Base-by-base conservation (phyloP, 2,797 vertebrate species). In the Gobionotothen gibberifrons region DNA sequence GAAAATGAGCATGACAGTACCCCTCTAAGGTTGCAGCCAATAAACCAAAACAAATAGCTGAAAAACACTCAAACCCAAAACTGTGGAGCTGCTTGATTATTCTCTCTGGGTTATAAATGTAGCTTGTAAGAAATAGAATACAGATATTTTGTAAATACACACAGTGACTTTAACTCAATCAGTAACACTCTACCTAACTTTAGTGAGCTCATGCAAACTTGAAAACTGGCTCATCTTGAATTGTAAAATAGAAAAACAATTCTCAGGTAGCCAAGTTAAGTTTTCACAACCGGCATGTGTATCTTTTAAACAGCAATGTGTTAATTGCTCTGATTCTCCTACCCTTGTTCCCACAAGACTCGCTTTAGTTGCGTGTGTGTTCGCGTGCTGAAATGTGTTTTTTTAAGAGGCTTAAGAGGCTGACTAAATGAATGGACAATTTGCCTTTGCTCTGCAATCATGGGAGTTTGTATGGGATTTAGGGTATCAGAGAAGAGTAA, bases 351-450 rank as follows among this genome's bases (percentile, higher is more conserved):
- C 48, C 52, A 47, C 19, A 57, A 72, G 70, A 69, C 60, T 52
- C 4, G 0, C 44, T 56, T 64, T 69, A 39, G 29, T 48, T 44
- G 46, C 17, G 47, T 9, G 10, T 63, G 58, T 55, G 57, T 40
- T 56, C 10, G 40, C 26, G 26, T 4, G 8, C 12, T 39, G 11
- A 69, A 69, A 49, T 67, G 48, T 69, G 68, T 79, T 69, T 76
- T 74, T 83, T 75, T 76, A 56, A 84, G 75, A 89, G 66, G 76
- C 75, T 87, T 87, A 87, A 79, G 74, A 82, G 79, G 67, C 76
- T 74, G 75, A 72, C 79, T 85, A 71, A 85, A 83, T 87, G 78
- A 89, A 88, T 79, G 74, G 74, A 85, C 79, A 69, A 87, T 90
- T 88, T 87, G 56, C 61, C 60, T 83, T 73, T 83, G 80, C 81